A percentile compares a stretch with the other conserved stretches of the same genome.
These are phyloP conservation scores for Alca torda DNA, from an alignment of 2,797 vertebrate species.

Conservation along the genomic window DNA sequence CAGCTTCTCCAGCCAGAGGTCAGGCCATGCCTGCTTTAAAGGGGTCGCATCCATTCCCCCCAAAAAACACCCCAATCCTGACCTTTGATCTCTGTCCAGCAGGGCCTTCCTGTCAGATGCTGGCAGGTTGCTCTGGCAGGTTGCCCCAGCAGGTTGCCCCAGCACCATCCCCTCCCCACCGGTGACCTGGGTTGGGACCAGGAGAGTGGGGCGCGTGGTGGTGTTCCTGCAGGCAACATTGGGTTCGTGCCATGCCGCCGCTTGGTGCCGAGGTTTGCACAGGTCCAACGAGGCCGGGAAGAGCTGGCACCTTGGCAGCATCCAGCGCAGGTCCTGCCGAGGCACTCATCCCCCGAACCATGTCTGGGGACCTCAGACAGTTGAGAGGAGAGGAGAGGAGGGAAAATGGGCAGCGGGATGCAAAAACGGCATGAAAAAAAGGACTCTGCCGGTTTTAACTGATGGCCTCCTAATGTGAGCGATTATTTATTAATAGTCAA, in stretches of 20 bases:
- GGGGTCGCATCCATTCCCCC: neutral
- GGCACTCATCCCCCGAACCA: rapidly evolving
- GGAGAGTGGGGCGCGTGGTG: rapidly evolving
- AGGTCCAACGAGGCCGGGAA: rapidly evolving
- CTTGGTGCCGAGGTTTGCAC: neutral
- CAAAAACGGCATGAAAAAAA: neutral
- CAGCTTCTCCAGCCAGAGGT: conserved; percentile 69
- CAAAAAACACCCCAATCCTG: no score
- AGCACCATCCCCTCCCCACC: rapidly evolving
- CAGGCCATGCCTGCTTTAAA: conserved; percentile 24
- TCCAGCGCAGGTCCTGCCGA: neutral
- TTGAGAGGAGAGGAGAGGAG: neutral
- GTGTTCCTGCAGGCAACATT: neutral
- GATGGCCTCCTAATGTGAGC: neutral
- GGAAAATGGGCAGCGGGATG: neutral
- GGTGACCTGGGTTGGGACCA: neutral
- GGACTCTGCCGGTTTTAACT: neutral
- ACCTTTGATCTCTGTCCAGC: neutral
- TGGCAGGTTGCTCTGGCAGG: rapidly evolving
- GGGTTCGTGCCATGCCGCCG: rapidly evolving
- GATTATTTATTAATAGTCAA: neutral
- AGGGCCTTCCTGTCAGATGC: neutral
- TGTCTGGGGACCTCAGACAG: neutral
- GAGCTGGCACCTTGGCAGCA: neutral
- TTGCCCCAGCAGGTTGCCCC: no score